Conservation (phyloP, 1,140 invertebrate species). For the Cardiocondyla obscurior region DNA sequence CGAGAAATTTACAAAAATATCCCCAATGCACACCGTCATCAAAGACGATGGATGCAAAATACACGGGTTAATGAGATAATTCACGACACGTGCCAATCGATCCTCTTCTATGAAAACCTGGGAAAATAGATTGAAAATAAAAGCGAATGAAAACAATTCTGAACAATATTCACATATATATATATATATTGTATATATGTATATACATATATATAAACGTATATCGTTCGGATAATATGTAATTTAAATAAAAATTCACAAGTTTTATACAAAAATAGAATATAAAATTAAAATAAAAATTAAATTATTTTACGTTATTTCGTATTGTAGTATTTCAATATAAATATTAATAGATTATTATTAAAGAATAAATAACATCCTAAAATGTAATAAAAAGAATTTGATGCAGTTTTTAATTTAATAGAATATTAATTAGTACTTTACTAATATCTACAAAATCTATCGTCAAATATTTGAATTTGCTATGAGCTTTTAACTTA, state of each 20-base stretch:
- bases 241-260: neutral
- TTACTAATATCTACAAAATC: neutral
- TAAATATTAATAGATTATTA: neutral
- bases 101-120: conserved; percentile 27
- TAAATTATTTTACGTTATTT: neutral
- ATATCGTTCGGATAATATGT: neutral
- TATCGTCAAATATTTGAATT: conserved; percentile 52
- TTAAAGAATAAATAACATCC: neutral
- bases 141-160: neutral
- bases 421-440: conserved; percentile 14
- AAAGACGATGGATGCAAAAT: conserved; percentile 13
- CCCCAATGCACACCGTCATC: neutral
- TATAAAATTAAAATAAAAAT: neutral
- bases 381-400: neutral
- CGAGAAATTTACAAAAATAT: conserved; percentile 63
- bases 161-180: neutral
- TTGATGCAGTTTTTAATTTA: neutral
- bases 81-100: conserved; percentile 26
- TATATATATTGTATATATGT: neutral
- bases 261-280: neutral
- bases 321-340: neutral
- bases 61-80: conserved; percentile 16
- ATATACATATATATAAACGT: too few relatives aligned
- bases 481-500: conserved; percentile 76
- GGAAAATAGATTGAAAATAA: conserved; percentile 6